These are phyloP conservation scores for Meta bourneti DNA, from an alignment of 2,888 invertebrate genomes.

Conservation along the genomic window DNA sequence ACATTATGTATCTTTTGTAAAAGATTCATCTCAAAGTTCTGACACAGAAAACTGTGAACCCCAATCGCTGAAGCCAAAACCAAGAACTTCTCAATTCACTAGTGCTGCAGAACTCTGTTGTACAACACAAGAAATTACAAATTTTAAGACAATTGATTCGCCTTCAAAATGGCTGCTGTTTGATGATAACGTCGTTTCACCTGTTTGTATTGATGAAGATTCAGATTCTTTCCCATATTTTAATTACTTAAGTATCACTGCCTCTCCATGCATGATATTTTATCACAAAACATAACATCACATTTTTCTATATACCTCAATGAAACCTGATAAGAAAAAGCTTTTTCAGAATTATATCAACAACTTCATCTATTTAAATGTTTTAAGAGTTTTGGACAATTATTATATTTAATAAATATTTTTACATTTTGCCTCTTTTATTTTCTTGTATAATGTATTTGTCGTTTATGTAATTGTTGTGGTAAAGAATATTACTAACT, in stretches of 20 bases:
- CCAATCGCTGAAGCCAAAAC: neutral
- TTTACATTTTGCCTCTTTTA: constrained; percentile 38
- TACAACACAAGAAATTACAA: constrained; percentile 51
- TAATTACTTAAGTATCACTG: constrained; percentile 58
- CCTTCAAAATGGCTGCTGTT: constrained; percentile 60
- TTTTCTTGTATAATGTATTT: neutral
- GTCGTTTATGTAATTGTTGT: neutral
- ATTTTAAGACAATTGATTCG: constrained; percentile 23
- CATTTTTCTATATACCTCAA: neutral
- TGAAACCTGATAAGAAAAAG: neutral
- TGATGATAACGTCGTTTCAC: constrained; percentile 61
- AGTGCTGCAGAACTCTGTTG: constrained; percentile 45
- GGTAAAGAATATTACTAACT: neutral
- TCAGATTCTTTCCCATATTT: constrained; percentile 58
- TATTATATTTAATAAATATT: constrained; percentile 47
- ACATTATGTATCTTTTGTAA: constrained; percentile 65
- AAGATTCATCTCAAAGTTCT: constrained; percentile 21
- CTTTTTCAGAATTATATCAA: neutral
- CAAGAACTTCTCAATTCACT: constrained; percentile 19
- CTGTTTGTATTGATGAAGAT: constrained; percentile 55
- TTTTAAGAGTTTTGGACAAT: constrained; percentile 12
- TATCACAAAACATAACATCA: constrained; percentile 61
- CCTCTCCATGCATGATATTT: constrained; percentile 69
- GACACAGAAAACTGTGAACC: neutral
- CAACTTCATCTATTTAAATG: neutral